A percentile compares a stretch with the other conserved stretches of the same genome.
Conservation (phyloP, 1,140 invertebrate species). For the Atta texana region DNA sequence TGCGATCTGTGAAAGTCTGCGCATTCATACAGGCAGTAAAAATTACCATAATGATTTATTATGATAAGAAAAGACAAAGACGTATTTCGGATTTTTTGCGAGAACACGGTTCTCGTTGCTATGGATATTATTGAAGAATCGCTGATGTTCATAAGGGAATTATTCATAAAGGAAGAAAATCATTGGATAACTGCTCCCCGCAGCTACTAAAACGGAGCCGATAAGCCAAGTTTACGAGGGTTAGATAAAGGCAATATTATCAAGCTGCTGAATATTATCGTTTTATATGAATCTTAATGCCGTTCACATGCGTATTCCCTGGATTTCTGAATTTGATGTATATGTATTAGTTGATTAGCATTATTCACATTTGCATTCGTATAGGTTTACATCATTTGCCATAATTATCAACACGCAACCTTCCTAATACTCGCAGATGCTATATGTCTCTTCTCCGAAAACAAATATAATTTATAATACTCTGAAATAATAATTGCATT, state of each 20-base stretch:
- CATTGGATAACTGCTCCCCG: neutral
- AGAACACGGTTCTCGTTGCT: neutral
- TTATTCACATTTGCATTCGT: neutral
- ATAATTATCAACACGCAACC: neutral
- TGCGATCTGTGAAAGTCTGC: neutral
- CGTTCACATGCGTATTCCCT: neutral
- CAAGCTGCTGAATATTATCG: slow-evolving; percentile 38
- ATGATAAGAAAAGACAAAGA: slow-evolving; percentile 51
- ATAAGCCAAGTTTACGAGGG: slow-evolving; percentile 64
- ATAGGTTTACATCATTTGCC: neutral
- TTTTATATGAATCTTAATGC: slow-evolving; percentile 42
- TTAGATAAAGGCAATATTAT: slow-evolving; percentile 57
- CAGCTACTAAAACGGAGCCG: slow-evolving; percentile 51
- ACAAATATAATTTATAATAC: neutral
- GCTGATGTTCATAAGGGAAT: neutral
- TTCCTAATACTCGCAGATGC: neutral
- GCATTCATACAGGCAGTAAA: neutral
- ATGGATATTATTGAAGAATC: slow-evolving; percentile 33
- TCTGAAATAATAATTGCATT: too few species aligned
- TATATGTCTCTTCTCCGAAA: neutral
- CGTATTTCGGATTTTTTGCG: slow-evolving; percentile 11
- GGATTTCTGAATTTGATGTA: neutral
- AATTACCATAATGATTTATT: slow-evolving; percentile 28
- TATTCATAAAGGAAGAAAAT: slow-evolving; percentile 53
- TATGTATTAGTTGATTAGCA: neutral